Evolutionary conservation across 2,888 invertebrate genomes (phyloP).

Genomic region (Rhingia campestris): DNA sequence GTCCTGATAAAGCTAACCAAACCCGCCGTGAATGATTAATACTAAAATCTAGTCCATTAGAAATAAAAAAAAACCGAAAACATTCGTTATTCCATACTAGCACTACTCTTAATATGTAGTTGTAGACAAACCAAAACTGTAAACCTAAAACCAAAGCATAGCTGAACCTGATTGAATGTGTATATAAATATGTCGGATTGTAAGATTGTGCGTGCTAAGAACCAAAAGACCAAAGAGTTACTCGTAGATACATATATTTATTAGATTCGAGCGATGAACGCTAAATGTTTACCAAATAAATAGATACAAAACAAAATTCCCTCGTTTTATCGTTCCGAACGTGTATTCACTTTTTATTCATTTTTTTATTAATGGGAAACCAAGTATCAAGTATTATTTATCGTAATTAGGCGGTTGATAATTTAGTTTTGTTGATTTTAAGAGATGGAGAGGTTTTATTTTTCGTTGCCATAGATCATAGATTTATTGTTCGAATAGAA

Average conservation of each 20-base stretch:
- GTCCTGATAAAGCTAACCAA: constrained; percentile 85
- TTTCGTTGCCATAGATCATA: constrained; percentile 30
- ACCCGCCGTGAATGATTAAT: constrained; percentile 66
- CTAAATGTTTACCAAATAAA: constrained; percentile 38
- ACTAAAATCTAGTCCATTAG: constrained; percentile 39
- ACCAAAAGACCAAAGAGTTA: constrained; percentile 73
- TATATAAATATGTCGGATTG: constrained; percentile 38
- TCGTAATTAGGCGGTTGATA: constrained; percentile 57
- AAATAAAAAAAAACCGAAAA: constrained; percentile 2
- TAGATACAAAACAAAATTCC: constrained; percentile 25
- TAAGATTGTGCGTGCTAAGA: constrained; percentile 64
- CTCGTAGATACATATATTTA: constrained; percentile 52
- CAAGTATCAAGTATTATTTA: constrained; percentile 73
- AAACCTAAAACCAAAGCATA: constrained; percentile 28
- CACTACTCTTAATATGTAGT: constrained; percentile 21
- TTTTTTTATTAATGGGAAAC: constrained; percentile 58
- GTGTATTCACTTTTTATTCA: constrained; percentile 43
- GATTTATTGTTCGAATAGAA: constrained; percentile 39
- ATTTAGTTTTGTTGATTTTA: constrained; percentile 35
- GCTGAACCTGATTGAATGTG: constrained; percentile 60
- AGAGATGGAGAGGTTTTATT: constrained; percentile 16
- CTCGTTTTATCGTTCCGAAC: constrained; percentile 64
- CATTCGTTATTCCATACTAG: constrained; percentile 55
- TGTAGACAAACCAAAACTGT: constrained; percentile 40
- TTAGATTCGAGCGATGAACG: constrained; percentile 61